Conservation (phyloP, 2,113 vertebrate species). For the Willisornis vidua region DNA sequence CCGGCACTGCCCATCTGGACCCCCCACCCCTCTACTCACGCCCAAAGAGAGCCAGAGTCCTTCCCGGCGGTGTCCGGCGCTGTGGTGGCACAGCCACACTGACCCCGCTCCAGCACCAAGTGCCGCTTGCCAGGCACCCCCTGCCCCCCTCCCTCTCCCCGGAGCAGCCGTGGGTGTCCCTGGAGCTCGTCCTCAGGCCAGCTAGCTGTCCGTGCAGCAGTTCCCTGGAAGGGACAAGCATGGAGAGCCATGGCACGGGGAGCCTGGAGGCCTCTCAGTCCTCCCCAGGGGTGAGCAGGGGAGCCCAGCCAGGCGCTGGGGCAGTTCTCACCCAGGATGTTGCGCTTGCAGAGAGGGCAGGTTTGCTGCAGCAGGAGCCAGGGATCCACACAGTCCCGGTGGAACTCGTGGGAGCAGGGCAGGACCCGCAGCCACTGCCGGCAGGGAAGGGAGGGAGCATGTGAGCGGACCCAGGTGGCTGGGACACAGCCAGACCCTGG, state of each 20-base stretch:
- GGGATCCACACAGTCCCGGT: slow-evolving; percentile 92
- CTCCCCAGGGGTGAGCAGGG: background rate
- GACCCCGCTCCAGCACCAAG: fast-evolving
- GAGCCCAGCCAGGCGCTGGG: fast-evolving
- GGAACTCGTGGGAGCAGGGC: slow-evolving; percentile 92
- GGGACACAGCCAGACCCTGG: too few species aligned
- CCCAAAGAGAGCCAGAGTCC: background rate
- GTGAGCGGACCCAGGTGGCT: fast-evolving
- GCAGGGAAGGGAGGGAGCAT: background rate
- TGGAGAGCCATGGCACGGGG: fast-evolving
- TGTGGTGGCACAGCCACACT: fast-evolving
- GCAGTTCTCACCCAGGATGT: slow-evolving; percentile 82
- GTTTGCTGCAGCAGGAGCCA: slow-evolving; percentile 95
- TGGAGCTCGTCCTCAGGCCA: fast-evolving
- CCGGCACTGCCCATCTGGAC: background rate
- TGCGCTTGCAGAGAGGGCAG: slow-evolving; percentile 93
- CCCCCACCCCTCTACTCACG: background rate
- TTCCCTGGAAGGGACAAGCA: slow-evolving; percentile 30
- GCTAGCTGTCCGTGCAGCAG: slow-evolving; percentile 36
- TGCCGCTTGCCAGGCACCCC: fast-evolving
- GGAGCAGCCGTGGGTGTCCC: background rate
- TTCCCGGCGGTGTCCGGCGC: fast-evolving
- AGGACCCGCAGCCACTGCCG: slow-evolving; percentile 89
- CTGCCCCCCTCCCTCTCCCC: background rate
- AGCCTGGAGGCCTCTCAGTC: background rate